phyloP scores from a whole-genome alignment of 2,888 invertebrate species.

The Cotesia congregata region DNA sequence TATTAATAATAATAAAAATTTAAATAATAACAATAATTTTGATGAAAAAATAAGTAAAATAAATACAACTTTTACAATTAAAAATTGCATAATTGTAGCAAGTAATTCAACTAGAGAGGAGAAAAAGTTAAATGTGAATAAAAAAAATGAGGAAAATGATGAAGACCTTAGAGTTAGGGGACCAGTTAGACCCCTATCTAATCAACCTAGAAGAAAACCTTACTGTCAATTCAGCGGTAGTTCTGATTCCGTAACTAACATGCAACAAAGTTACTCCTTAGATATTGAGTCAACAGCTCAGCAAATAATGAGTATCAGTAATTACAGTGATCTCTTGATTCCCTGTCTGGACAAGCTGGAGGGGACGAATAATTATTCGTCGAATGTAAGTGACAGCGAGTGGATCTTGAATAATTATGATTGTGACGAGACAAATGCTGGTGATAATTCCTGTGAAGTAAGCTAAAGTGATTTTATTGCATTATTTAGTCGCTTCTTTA shows the following conservation, averaged over 20 bases:
- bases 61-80: too few relatives aligned
- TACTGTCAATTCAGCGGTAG: conserved; percentile 48
- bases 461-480: neutral
- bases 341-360: conserved; percentile 56
- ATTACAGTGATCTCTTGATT: conserved; percentile 56
- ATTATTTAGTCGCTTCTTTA: neutral
- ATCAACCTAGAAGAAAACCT: conserved; percentile 48
- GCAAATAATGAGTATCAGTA: conserved; percentile 53
- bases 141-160: conserved; percentile 31
- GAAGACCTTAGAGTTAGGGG: conserved; percentile 56
- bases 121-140: conserved; percentile 18
- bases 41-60: conserved; percentile 22
- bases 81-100: too few relatives aligned
- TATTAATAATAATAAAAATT: conserved; percentile 39
- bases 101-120: conserved; percentile 2
- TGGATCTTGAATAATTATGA: conserved; percentile 21
- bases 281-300: conserved; percentile 55
- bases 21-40: conserved; percentile 23
- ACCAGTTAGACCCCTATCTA: conserved; percentile 52
- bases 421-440: neutral
- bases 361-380: conserved; percentile 18
- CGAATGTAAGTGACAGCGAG: conserved; percentile 12
- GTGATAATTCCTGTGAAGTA: conserved; percentile 27
- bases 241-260: conserved; percentile 29
- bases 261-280: conserved; percentile 36